Evolutionary conservation across 2,797 vertebrate species (phyloP), one percentile per base, ranked within the genome.

Genomic region (Valencia hispanica): DNA sequence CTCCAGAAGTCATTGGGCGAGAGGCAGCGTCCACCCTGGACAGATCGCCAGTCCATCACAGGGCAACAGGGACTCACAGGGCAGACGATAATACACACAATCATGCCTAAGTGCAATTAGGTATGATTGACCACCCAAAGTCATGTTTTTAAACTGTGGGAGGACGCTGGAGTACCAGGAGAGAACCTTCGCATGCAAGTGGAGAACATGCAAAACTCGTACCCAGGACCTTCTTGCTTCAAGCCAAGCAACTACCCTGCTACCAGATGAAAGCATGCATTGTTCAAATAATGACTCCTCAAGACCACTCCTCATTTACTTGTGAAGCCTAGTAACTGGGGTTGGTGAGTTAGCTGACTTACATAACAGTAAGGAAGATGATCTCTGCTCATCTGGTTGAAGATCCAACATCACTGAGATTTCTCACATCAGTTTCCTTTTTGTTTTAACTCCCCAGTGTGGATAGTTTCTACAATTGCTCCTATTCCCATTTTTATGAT

Each of bases 361-460:
- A 45, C 0, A 5, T 15, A 15, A 45, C 6, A 2, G 4, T n/a
- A 30, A 15, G 12, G n/a, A 30, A 68, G 25, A 68, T 5, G 43
- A 22, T 18, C 6, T 18, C 59, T 17, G 4, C 18, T 7, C 53
- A 25, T n/a, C 11, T 15, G n/a, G 55, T n/a, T 57, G 55, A 27
- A n/a, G 27, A 89, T 79, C 86, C 87, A 86, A 79, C 86, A 84
- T 86, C 30, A 34, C 79, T 79, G 77, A 87, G 77, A 70, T 80
- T 91, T 86, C 77, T 83, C 86, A 68, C 79, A 87, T 84, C 78
- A 85, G 47, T 90, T 81, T 70, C 89, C 75, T 73, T 74, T 55
- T 78, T 84, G 74, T 83, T 90, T 78, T 79, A 79, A 87, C 84
- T 77, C 83, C 78, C 74, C 47, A n/a, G 73, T 43, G 41, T 73